Percentiles rank a stretch among this genome's conserved stretches.
Conservation (phyloP, 2,797 vertebrate genomes). For the Vespertilio murinus region DNA sequence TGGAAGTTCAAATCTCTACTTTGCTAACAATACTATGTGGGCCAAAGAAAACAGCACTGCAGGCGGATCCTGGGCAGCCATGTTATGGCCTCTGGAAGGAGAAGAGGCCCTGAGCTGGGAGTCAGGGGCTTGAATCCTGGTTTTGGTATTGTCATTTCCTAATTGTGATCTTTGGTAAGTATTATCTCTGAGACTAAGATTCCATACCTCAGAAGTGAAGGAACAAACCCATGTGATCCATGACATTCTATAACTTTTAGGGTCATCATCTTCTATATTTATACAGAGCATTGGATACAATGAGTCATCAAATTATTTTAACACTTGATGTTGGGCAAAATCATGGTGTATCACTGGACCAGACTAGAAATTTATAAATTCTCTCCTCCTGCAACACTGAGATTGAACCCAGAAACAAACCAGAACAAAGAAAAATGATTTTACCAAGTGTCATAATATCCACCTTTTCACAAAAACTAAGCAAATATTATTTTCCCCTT, state of each 20-base stretch:
- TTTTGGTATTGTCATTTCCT: not conserved
- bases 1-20: not conserved
- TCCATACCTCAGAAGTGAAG: not conserved
- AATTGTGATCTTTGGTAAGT: not conserved
- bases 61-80: not conserved
- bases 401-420: not conserved
- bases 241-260: not conserved
- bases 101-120: not conserved
- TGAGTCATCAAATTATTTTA: constrained; percentile 29
- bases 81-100: not conserved
- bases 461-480: not conserved
- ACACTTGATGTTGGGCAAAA: not conserved
- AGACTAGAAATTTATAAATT: constrained; percentile 9
- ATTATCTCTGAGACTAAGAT: not conserved
- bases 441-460: not conserved
- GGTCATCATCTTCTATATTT: not conserved
- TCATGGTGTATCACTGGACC: not conserved
- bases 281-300: not conserved
- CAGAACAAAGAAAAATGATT: constrained; percentile 19
- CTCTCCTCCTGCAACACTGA: not conserved
- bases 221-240: not conserved
- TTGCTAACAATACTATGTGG: not conserved
- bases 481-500: not conserved
- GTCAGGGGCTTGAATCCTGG: not conserved
- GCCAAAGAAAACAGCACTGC: not conserved